These are phyloP conservation scores for Stratiolaelaps scimitus DNA, from an alignment of 1,140 invertebrate species.

Conservation along the genomic window DNA sequence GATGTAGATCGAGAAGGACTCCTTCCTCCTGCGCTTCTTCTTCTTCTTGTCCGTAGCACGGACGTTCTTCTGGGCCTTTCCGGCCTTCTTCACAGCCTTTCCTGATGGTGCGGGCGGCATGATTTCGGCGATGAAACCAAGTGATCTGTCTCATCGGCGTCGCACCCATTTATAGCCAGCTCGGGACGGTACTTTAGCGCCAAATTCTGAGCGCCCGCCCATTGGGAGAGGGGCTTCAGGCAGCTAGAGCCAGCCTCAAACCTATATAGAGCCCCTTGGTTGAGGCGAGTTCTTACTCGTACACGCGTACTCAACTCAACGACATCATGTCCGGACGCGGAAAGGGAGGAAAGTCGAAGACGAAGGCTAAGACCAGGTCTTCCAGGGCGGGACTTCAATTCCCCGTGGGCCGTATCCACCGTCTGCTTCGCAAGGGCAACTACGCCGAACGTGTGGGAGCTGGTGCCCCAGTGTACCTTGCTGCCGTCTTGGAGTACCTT, in stretches of 20 bases:
- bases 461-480: slow-evolving; percentile 42
- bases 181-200: too few relatives aligned
- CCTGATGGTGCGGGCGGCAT: slow-evolving; percentile 38
- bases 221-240: too few relatives aligned
- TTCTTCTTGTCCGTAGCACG: slow-evolving; percentile 36
- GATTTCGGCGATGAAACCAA: not conserved
- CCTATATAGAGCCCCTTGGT: too few relatives aligned
- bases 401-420: too few relatives aligned
- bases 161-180: too few relatives aligned
- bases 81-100: slow-evolving; percentile 40
- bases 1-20: slow-evolving; percentile 56
- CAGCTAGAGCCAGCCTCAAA: too few relatives aligned
- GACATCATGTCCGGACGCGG: slow-evolving; percentile 43
- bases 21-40: slow-evolving; percentile 45
- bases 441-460: slow-evolving; percentile 37
- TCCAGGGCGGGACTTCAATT: slow-evolving; percentile 50
- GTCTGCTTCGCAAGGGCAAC: slow-evolving; percentile 40
- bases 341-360: slow-evolving; percentile 48
- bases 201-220: too few relatives aligned
- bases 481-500: slow-evolving; percentile 46
- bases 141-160: too few relatives aligned
- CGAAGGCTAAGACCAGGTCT: slow-evolving; percentile 49
- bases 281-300: too few relatives aligned
- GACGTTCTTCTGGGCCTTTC: slow-evolving; percentile 39
- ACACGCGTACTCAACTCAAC: too few relatives aligned